phyloP scores from a whole-genome alignment of 2,797 vertebrate species.

The Myripristis jacobus region DNA sequence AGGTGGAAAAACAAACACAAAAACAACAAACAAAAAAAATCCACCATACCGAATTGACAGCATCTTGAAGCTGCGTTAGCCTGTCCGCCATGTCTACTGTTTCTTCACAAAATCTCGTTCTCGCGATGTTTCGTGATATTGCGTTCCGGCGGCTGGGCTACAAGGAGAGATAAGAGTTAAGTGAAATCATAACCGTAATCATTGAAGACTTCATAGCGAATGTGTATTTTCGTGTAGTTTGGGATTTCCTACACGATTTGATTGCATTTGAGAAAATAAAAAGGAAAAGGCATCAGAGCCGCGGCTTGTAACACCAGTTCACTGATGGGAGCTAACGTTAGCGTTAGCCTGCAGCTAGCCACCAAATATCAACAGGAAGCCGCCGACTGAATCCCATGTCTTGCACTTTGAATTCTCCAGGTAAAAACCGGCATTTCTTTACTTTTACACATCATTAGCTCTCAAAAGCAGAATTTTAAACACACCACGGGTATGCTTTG shows the following conservation, averaged over 20 bases:
- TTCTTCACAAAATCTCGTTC: background rate
- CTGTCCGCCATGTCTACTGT: conserved; percentile 90
- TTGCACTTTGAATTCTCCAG: conserved; percentile 72
- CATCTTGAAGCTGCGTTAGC: conserved; percentile 94
- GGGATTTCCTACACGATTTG: too few relatives aligned
- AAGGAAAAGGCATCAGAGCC: background rate
- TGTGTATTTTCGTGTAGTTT: background rate
- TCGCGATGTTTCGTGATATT: conserved; percentile 63
- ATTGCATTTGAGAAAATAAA: background rate
- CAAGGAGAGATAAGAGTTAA: background rate
- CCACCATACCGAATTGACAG: conserved; percentile 92
- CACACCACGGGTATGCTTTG: too few relatives aligned
- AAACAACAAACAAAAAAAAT: background rate
- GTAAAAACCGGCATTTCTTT: conserved; percentile 44
- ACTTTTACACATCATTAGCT: too few relatives aligned
- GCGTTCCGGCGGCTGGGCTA: too few relatives aligned
- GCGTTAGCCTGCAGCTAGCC: conserved; percentile 66
- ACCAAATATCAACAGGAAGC: conserved; percentile 77
- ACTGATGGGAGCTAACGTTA: conserved; percentile 36
- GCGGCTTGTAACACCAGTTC: conserved; percentile 1
- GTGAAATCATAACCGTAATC: background rate
- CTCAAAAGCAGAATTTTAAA: too few relatives aligned
- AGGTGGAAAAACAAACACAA: background rate
- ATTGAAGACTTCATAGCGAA: background rate
- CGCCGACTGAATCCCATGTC: conserved; percentile 54